Evolutionary conservation across 2,888 invertebrate genomes (phyloP), one percentile per base, ranked within the genome.

Genomic region (Sesia bembeciformis): DNA sequence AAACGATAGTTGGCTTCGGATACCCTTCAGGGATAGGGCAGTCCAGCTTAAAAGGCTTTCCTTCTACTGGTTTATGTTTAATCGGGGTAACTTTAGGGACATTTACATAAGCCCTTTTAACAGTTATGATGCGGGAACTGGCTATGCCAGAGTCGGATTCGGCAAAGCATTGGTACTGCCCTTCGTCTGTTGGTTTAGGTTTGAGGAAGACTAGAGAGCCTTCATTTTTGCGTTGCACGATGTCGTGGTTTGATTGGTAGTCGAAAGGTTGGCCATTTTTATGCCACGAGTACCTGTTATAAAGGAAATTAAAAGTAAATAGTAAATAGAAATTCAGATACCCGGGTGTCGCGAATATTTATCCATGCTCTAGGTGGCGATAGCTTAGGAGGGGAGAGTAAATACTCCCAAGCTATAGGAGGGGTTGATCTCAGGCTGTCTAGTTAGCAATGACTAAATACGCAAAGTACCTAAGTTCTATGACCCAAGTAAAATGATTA

Each of bases 121-220:
- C 70, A 40, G 56, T 62, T 3, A 84, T 74, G 0, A 59, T 54
- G n/a, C 76, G 60, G 0, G 80, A 72, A 46, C 73, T 76, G 5
- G 87, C 82, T 1, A 68, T 62, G 0, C 87, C 87, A 3, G 60
- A 58, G 0, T 69, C 57, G 2, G 78, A 71, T 46, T 74, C 62
- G 0, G 74, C 84, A 51, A 73, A 66, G 65, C 86, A 87, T 56
- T 72, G 74, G 68, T 85, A 87, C 3, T 60, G 42, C 0, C 83
- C 86, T 54, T 79, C 81, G 54, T 81, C 79, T 3, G 60, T 40
- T 68, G 8, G 23, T 41, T n/a, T 52, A 8, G 41, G 52, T 8
- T n/a, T 41, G 40, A 52, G 39, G 66, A 84, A 78, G 53, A 77
- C 64, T 1, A 84, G 67, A 3, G 74, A 71, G 0, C 81, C 80